Evolutionary conservation across 1,140 invertebrate species (phyloP), one percentile per base, ranked within the genome.

Genomic region (Pseudoatta argentina): DNA sequence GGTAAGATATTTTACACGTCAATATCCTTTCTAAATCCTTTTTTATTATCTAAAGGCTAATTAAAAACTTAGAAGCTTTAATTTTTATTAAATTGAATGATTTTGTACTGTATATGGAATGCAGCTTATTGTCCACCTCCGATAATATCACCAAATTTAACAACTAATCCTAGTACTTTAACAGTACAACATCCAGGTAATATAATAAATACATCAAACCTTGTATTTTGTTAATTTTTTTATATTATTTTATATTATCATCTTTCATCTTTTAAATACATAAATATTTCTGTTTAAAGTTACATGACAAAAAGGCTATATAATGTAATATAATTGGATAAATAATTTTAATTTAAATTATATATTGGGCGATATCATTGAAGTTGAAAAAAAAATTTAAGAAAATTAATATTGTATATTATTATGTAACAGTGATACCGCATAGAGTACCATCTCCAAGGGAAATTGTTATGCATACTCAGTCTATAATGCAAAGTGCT

Each of bases 401-500:
- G 14, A 21, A 30, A 59, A 39, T 34, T 44, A 44, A 87, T 77
- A 18, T 86, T 27, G 2, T 57, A 48, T 44, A 76, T 63, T 30
- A 63, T 75, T 87, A 66, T 91, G 87, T 78, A 86, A 90, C 93
- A 97, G 96, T 96, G 76, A 96, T 97, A 81, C 96, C 96, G 86
- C 97, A 97, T 87, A 96, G 97, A 88, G 97, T 98, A 86, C 97
- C 97, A 61, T 98, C 97, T 10, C 97, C 97, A 10, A 96, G 98
- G 83, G 98, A 98, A 93, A 93, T 98, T n/a, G 97, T 97, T 81
- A 97, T 96, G 77, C 97, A 98, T 94, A 97, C 97, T 34, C 98
- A 98, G 94, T 96, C 96, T 77, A 98, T 98, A 88, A 97, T 98
- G 96, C 98, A 98, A 94, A 96, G 96, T 90, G 98, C 97, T 44